These are phyloP conservation scores for Drosophila miranda DNA, from an alignment of 1,140 invertebrate genomes.

Conservation along the genomic window DNA sequence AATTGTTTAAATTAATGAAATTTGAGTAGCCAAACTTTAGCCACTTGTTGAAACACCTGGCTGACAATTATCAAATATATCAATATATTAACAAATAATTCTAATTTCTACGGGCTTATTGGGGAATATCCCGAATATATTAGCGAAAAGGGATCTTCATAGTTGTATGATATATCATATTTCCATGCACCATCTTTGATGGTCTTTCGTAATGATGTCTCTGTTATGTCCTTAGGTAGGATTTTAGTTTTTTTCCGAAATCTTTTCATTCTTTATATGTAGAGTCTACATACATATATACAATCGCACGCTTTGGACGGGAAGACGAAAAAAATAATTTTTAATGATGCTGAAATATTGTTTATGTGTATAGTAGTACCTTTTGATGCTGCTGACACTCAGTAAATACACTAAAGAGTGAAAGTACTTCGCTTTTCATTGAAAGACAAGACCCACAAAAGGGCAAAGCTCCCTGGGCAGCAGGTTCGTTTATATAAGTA, in stretches of 20 bases:
- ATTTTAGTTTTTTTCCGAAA: too few relatives aligned
- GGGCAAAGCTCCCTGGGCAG: slow-evolving; percentile 37
- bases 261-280: too few relatives aligned
- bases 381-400: slow-evolving; percentile 4
- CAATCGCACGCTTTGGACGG: too few relatives aligned
- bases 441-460: slow-evolving; percentile 39
- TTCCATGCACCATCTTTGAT: too few relatives aligned
- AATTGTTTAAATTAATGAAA: not conserved
- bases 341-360: too few relatives aligned
- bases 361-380: too few relatives aligned
- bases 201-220: too few relatives aligned
- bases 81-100: not conserved
- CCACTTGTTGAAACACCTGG: not conserved
- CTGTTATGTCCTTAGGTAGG: not conserved
- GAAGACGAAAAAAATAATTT: too few relatives aligned
- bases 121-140: too few relatives aligned
- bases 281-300: too few relatives aligned
- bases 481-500: slow-evolving; percentile 48
- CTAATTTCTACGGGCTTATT: not conserved
- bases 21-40: not conserved
- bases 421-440: slow-evolving; percentile 32
- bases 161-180: too few relatives aligned
- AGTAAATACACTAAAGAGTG: slow-evolving; percentile 26
- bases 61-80: slow-evolving; percentile 4
- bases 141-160: too few relatives aligned